These are phyloP conservation scores for Epistrophe grossulariae DNA, from an alignment of 2,888 invertebrate genomes.

Conservation along the genomic window DNA sequence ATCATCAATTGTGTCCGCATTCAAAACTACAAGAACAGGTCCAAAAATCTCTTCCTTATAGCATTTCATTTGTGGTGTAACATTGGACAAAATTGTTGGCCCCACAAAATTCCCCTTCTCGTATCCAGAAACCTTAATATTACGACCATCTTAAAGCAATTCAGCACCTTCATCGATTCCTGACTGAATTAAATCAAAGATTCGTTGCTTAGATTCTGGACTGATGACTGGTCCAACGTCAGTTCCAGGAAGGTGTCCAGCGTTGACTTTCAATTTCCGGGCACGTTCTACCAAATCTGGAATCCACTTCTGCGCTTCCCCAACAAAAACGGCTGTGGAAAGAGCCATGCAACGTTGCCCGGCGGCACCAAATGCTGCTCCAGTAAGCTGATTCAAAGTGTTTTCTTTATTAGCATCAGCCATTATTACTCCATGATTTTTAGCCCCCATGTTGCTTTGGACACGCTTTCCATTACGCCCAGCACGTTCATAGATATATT, in stretches of 20 bases:
- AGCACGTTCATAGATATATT: constrained; percentile 97
- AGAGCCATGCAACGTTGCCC: constrained; percentile 99
- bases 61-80: constrained; percentile 94
- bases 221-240: constrained; percentile 98
- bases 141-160: constrained; percentile 94
- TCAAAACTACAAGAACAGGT: constrained; percentile 95
- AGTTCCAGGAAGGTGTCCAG: constrained; percentile 92
- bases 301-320: constrained; percentile 96
- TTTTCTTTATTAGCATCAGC: constrained; percentile 99
- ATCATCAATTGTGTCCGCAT: constrained; percentile 95
- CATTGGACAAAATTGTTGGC: constrained; percentile 95
- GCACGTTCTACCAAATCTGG: constrained; percentile 94
- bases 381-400: constrained; percentile 94
- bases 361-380: constrained; percentile 99
- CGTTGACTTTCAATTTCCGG: constrained; percentile 94
- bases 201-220: constrained; percentile 93
- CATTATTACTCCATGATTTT: constrained; percentile 98
- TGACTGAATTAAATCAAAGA: constrained; percentile 91
- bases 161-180: constrained; percentile 94
- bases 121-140: constrained; percentile 92
- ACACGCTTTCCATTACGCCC: constrained; percentile 96
- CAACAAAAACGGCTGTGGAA: constrained; percentile 86
- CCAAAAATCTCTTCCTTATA: constrained; percentile 99
- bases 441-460: constrained; percentile 99
- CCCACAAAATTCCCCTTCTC: constrained; percentile 99